Base-by-base conservation (phyloP, 1,140 invertebrate genomes). In the Solenopsis fugax region DNA sequence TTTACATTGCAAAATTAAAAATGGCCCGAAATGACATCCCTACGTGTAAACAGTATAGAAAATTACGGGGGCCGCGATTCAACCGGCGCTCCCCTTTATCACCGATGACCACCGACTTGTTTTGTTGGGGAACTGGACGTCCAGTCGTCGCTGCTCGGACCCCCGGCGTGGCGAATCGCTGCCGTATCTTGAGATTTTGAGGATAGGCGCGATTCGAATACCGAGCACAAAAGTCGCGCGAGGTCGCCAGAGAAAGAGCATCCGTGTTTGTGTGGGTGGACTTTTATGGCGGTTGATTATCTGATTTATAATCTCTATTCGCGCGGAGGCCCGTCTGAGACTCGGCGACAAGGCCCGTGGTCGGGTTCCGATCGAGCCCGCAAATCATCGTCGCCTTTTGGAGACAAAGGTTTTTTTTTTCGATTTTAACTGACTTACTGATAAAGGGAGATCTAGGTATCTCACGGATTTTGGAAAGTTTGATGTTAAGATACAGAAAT, bases 231-330 rank as follows among this genome's bases (percentile, higher is more conserved):
- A 90, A 90, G 65, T 82, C 76, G 72, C 56, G 72, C 58, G 58
- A 78, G 50, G 77, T 60, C 72, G 41, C 21, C 62, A 45, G 65
- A 72, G 77, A 88, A 91, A 80, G 80, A 85, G 54, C 37, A 81
- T 34, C 37, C 24, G 76, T n/a, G 54, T 48, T 56, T 72, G 75
- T 77, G 90, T 91, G 82, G 90, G 90, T 89, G 90, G 90, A 91
- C 90, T 90, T 91, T 91, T 91, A 91, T 91, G 50, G 88, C 87
- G 86, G 90, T 91, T 91, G 91, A 91, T 91, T 91, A 85, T 86
- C 86, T 91, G 91, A 91, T 91, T 91, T 91, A 91, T 91, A 91
- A 91, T 91, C 88, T 91, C 88, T 69, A 65, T 58, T 69, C 34
- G 80, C 73, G 65, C 45, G 16, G 52, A 34, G 50, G 18, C 18